Base-by-base conservation (phyloP, 2,113 vertebrate species). In the Mobula birostris region DNA sequence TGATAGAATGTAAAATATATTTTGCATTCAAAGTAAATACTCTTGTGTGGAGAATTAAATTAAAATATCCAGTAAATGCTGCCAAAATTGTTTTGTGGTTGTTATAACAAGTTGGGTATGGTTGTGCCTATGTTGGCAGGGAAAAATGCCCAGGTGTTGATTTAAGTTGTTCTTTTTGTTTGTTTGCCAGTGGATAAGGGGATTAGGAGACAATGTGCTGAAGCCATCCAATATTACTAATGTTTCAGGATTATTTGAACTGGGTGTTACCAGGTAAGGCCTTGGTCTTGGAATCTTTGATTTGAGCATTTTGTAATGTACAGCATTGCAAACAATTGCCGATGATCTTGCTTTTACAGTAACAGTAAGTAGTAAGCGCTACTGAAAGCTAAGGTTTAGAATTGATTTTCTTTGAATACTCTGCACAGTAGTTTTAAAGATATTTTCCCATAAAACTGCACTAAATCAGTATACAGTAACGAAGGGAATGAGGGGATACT, bases 331-430 rank as follows among this genome's bases (percentile, higher is more conserved):
- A 85, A 24, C 85, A 96, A 94, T 92, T 94, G 94, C 90, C 70
- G 94, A 95, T 95, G 95, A n/a, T 94, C 94, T 56, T 94, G 95
- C 95, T 95, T 94, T 95, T 96, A 94, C 96, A 96, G 95, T 96
- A 95, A 95, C 96, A 95, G 95, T 95, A 96, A 97, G 96, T 97
- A 95, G 96, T 96, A 95, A 95, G 96, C 96, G 96, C 97, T 97
- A 96, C 96, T 95, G 97, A 96, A 95, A 97, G 58, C 95, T 9
- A 94, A 95, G 95, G 95, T 96, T 97, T 95, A 95, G 96, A 98
- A 97, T 96, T 96, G 95, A 97, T 95, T 97, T 97, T 97, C 96
- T 96, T 96, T 96, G 96, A 96, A 96, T 96, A 96, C 97, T 96
- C 95, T 95, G 95, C 96, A 94, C 94, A 94, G 95, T 96, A 94